Conservation (phyloP, 2,888 invertebrate genomes). For the Agonopterix arenella region DNA sequence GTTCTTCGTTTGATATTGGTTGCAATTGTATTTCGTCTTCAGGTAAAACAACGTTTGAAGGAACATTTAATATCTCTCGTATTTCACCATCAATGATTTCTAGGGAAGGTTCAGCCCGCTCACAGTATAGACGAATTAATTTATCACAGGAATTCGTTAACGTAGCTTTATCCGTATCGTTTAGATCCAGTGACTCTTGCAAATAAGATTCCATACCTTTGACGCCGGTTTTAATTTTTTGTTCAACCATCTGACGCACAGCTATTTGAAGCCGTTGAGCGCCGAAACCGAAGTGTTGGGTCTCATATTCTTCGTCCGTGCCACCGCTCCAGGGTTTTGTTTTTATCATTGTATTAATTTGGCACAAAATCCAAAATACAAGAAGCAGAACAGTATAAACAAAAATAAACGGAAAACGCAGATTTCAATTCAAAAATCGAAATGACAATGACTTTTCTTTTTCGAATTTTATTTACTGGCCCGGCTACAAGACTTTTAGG, state of each 20-base stretch:
- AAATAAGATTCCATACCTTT: constrained; percentile 59
- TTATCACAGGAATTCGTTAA: constrained; percentile 55
- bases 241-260: constrained; percentile 61
- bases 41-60: constrained; percentile 54
- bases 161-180: constrained; percentile 55
- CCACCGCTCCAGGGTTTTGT: constrained; percentile 55
- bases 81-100: constrained; percentile 55
- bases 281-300: constrained; percentile 68
- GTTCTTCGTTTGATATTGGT: constrained; percentile 49
- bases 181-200: constrained; percentile 47
- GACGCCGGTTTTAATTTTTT: constrained; percentile 55
- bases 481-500: too few relatives aligned
- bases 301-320: constrained; percentile 66
- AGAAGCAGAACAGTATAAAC: too few relatives aligned
- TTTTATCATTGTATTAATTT: constrained; percentile 39
- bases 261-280: constrained; percentile 62
- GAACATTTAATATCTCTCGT: constrained; percentile 50
- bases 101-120: constrained; percentile 52
- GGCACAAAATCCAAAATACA: too few relatives aligned
- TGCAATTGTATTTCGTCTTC: constrained; percentile 57
- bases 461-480: too few relatives aligned
- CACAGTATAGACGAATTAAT: constrained; percentile 51
- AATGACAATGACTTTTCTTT: too few relatives aligned
- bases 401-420: too few relatives aligned
- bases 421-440: too few relatives aligned